phyloP scores from a whole-genome alignment of 2,888 invertebrate species.

The Julus scandinavius region DNA sequence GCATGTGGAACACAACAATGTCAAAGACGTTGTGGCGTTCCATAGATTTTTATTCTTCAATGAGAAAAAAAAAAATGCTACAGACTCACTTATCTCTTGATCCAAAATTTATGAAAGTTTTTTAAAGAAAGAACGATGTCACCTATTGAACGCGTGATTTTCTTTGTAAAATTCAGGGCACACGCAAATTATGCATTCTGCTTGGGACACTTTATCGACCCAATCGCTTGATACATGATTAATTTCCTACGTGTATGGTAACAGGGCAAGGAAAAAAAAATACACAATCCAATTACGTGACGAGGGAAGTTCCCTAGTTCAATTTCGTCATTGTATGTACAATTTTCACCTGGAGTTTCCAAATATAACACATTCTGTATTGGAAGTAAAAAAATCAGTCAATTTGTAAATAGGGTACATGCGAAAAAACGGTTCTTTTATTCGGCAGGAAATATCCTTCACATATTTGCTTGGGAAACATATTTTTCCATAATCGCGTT shows the following conservation, averaged over 20 bases:
- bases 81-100: neutral
- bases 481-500: neutral
- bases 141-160: slow-evolving; percentile 21
- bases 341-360: neutral
- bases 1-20: neutral
- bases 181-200: neutral
- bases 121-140: neutral
- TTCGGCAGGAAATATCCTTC: neutral
- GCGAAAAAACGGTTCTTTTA: neutral
- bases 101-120: neutral
- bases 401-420: neutral
- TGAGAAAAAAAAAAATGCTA: neutral
- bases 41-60: neutral
- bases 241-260: slow-evolving; percentile 21
- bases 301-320: neutral
- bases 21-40: neutral
- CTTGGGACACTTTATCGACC: slow-evolving; percentile 8
- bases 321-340: neutral
- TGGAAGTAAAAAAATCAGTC: neutral
- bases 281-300: neutral
- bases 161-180: neutral
- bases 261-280: neutral
- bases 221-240: slow-evolving; percentile 1
- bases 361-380: neutral
- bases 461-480: slow-evolving; percentile 1